Evolutionary conservation across 2,888 invertebrate genomes (phyloP), one percentile per base, ranked within the genome.

Genomic region (Darwinula stevensoni): DNA sequence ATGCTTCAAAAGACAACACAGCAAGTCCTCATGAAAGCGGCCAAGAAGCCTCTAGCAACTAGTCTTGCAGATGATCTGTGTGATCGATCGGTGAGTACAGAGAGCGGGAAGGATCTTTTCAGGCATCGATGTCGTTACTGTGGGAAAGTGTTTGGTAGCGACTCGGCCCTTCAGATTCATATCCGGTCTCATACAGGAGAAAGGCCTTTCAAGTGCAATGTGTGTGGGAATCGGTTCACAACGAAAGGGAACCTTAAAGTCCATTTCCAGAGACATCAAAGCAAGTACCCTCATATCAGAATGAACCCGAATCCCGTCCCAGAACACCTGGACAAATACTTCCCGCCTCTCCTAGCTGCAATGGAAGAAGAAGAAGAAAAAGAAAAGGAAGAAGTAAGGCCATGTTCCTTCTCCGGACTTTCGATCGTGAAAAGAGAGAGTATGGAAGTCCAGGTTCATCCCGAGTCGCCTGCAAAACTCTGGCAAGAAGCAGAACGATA

Each of bases 181-280:
- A 75, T 88, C 57, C 67, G 88, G 45, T 86, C 86, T 39, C 91
- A 91, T 54, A 88, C 88, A 42, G 86, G 91, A 48, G 84, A 91
- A 60, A 67, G 94, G 35, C 94, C 94, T 31, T 97, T 82, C 58
- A 84, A 84, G 57, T 97, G 97, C 61, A 88, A 91, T 56, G 80
- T 91, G 42, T 97, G 97, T 56, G 91, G 88, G 43, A 82, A 86
- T 53, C 71, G 91, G 46, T 97, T 97, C 61, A 94, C 94, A 40
- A 97, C 97, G 43, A 97, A 97, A 61, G 97, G 97, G 42, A 97
- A 97, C 56, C 64, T 97, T 40, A 97, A 97, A 64, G 97, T 97
- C 39, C 97, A 97, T 61, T 88, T 84, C 58, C 84, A 84, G 61
- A 66, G 88, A 54, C 88, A 88, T 53, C 78, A 80, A 46, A 65